Conservation (phyloP, 2,888 invertebrate species). For the Heterodera filipjevi region DNA sequence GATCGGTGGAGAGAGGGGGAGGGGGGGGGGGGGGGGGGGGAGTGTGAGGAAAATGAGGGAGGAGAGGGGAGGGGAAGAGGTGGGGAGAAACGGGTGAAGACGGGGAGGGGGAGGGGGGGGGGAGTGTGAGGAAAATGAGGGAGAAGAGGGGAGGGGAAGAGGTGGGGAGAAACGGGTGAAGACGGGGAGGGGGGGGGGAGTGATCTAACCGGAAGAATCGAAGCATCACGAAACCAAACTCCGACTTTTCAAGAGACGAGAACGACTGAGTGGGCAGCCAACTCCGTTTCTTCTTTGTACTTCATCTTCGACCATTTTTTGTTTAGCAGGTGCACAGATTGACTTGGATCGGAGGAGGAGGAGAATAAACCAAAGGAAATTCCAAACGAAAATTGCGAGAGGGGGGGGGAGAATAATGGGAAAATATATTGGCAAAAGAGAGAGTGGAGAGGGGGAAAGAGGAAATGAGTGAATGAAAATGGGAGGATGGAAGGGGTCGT, state of each 20-base stretch:
- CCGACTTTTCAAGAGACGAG: neutral
- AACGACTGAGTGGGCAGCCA: neutral
- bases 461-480: neutral
- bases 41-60: neutral
- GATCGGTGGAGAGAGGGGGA: neutral
- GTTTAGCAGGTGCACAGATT: slow-evolving; percentile 2
- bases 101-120: neutral
- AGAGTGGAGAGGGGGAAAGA: neutral
- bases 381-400: neutral
- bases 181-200: neutral
- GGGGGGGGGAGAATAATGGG: neutral
- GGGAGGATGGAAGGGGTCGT: neutral
- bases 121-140: neutral
- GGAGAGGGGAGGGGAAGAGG: neutral
- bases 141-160: neutral
- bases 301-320: neutral
- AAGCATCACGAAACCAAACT: slow-evolving; percentile 4
- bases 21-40: neutral
- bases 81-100: neutral
- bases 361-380: neutral
- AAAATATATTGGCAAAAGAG: neutral
- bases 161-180: neutral
- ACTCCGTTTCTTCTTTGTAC: neutral
- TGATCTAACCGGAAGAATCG: neutral
- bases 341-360: neutral